Evolutionary conservation across 2,888 invertebrate genomes (phyloP), one percentile per base, ranked within the genome.

Genomic region (Synanthedon formicaeformis): DNA sequence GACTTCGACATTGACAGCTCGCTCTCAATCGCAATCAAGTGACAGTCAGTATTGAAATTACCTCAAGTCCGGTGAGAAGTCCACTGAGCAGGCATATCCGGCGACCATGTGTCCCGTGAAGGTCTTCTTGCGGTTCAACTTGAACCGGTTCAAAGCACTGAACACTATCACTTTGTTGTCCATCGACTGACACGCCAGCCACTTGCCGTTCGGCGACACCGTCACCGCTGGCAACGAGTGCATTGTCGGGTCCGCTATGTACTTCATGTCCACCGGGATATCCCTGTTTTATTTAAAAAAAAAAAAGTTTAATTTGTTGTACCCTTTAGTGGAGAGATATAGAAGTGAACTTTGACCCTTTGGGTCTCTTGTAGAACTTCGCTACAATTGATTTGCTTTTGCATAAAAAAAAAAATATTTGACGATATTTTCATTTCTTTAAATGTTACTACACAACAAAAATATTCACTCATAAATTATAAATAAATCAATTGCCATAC

Each of bases 101-200:
- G 99, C 98, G 1, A 99, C 99, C 98, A 99, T 99, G 75, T 99
- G 99, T 0, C 99, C 99, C 0, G 93, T 94, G 81, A 99, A 99
- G 0, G 96, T 94, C 82, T 99, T 99, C 82, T 99, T 99, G 34
- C 98, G 89, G 83, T 99, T 98, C 90, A 98, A 94, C 84, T 99
- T 98, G 82, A 99, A 98, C 58, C 98, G 90, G 88, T 99, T 98
- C 58, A 99, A 86, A 0, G 99, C 97, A 40, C 98, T 98, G 87
- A 99, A 99, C 65, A 99, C 98, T 40, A 97, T 93, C 53, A 99
- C 94, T 83, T 98, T 98, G 86, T 99, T 99, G 88, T 99, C 99
- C 95, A 99, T 96, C 58, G 97, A 96, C 83, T 99, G 99, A 73
- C 99, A 99, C 0, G 99, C 98, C 57, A 99, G 89, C 99, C 99